These are phyloP conservation scores for Lucilia sericata DNA, from an alignment of 1,140 invertebrate species.

Conservation along the genomic window DNA sequence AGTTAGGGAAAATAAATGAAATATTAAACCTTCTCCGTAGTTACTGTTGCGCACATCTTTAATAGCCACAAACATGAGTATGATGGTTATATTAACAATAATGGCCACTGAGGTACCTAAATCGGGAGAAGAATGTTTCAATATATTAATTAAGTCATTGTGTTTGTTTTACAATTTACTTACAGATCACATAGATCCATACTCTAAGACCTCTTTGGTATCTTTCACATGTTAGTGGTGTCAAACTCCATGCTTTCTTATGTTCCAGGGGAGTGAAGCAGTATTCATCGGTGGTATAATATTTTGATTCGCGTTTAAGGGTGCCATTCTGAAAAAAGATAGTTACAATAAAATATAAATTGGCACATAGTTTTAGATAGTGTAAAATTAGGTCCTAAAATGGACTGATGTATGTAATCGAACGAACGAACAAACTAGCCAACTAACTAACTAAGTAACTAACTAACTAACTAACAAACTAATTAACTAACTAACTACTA, in stretches of 20 bases:
- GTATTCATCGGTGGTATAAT: slow-evolving; percentile 61
- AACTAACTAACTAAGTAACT: too few relatives aligned
- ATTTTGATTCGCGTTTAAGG: slow-evolving; percentile 42
- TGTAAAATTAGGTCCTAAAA: too few relatives aligned
- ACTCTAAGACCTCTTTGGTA: slow-evolving; percentile 61
- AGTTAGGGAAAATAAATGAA: slow-evolving; percentile 56
- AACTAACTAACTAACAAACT: too few relatives aligned
- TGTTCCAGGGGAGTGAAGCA: slow-evolving; percentile 61
- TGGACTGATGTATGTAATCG: too few relatives aligned
- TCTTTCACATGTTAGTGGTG: slow-evolving; percentile 60
- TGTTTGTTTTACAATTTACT: slow-evolving; percentile 16
- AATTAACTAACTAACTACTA: too few relatives aligned
- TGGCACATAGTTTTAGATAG: too few relatives aligned
- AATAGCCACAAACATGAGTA: slow-evolving; percentile 55
- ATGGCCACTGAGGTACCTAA: slow-evolving; percentile 61
- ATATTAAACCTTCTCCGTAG: slow-evolving; percentile 61
- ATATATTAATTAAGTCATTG: background rate
- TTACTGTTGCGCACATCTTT: slow-evolving; percentile 57
- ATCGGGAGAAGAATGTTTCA: background rate
- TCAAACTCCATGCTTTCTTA: slow-evolving; percentile 57
- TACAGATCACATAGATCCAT: slow-evolving; percentile 65
- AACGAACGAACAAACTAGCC: too few relatives aligned
- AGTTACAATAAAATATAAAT: too few relatives aligned
- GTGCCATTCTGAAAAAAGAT: slow-evolving; percentile 53
- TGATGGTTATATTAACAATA: slow-evolving; percentile 57